A percentile compares a stretch with the other conserved stretches of the same genome.
Conservation (phyloP, 2,888 invertebrate species). For the Nomada hirtipes region DNA sequence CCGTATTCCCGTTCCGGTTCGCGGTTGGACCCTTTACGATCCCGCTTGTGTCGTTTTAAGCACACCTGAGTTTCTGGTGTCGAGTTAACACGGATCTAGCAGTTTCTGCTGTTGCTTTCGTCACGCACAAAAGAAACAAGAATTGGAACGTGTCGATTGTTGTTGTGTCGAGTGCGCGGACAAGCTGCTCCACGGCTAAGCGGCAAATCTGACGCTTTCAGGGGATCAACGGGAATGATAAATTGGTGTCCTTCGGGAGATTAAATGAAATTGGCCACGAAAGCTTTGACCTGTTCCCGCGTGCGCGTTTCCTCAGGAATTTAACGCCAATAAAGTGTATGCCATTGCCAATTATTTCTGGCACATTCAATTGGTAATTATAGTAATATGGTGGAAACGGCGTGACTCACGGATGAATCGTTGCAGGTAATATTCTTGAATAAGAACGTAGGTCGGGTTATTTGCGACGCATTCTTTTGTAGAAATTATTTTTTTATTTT, state of each 20-base stretch:
- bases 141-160: constrained; percentile 58
- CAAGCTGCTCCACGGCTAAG: constrained; percentile 25
- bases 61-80: constrained; percentile 48
- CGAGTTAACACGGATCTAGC: constrained; percentile 66
- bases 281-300: not conserved
- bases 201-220: constrained; percentile 61
- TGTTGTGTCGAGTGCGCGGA: constrained; percentile 37
- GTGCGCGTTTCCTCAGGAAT: too few species aligned
- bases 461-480: too few species aligned
- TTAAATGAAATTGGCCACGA: constrained; percentile 31
- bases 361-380: too few species aligned
- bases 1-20: constrained; percentile 20
- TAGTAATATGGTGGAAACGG: too few species aligned
- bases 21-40: constrained; percentile 23
- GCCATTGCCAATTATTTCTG: too few species aligned
- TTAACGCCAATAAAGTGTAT: too few species aligned
- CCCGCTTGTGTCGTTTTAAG: constrained; percentile 30
- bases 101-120: constrained; percentile 20
- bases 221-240: constrained; percentile 2
- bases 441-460: too few species aligned
- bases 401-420: too few species aligned
- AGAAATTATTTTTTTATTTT: too few species aligned
- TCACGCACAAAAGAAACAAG: constrained; percentile 33
- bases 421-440: too few species aligned
- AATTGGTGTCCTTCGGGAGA: constrained; percentile 13